Evolutionary conservation across 2,113 vertebrate species (phyloP).

Genomic region (Gallinago jamesoni): DNA sequence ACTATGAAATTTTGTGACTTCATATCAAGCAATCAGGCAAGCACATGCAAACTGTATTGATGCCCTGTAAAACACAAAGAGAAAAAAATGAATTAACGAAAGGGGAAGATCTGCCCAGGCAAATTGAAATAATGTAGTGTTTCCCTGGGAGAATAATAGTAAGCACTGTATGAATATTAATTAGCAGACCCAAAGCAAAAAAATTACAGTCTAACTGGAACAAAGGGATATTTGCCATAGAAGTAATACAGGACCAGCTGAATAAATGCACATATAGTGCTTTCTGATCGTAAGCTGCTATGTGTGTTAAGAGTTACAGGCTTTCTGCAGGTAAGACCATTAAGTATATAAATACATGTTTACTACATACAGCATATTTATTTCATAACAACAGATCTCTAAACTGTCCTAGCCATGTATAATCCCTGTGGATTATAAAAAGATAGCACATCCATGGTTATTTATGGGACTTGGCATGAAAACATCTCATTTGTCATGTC

Average conservation of each 20-base stretch:
- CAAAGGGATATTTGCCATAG: not conserved
- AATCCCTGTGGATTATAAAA: constrained; percentile 5
- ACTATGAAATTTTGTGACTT: not conserved
- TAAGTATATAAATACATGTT: constrained; percentile 15
- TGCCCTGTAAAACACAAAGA: not conserved
- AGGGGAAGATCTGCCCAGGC: not conserved
- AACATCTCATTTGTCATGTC: constrained; percentile 2
- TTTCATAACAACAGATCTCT: not conserved
- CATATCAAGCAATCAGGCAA: not conserved
- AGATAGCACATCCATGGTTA: not conserved
- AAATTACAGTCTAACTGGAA: not conserved
- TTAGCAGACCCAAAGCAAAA: not conserved
- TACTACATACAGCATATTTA: not conserved
- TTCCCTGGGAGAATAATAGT: not conserved
- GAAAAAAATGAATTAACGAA: not conserved
- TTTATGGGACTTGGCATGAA: constrained; percentile 31
- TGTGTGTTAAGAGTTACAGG: not conserved
- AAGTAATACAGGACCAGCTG: not conserved
- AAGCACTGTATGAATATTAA: not conserved
- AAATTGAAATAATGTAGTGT: not conserved
- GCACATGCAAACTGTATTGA: not conserved
- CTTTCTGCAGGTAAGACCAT: not conserved
- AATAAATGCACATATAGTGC: not conserved
- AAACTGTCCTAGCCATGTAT: not conserved
- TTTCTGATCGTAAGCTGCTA: not conserved